Base-by-base conservation (phyloP, 2,888 invertebrate species). In the Orgyia antiqua region DNA sequence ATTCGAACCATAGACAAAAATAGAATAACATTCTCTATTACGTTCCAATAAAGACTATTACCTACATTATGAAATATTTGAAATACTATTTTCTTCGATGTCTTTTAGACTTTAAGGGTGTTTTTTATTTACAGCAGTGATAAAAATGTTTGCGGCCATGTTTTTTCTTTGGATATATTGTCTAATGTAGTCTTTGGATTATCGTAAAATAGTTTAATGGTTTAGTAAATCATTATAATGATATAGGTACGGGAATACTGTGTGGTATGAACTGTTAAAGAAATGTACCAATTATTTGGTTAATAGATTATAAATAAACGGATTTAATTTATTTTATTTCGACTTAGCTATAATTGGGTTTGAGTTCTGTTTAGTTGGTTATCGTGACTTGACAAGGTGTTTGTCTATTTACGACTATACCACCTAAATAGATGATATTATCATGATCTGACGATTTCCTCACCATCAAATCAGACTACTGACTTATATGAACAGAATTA, bases 121-220 rank as follows among this genome's bases (percentile, higher is more conserved):
- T 46, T 53, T 71, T 68, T 66, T 78, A 79, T 83, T 84, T 83
- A 84, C 70, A 73, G 61, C 55, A 44, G 72, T 68, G 71, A 82
- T 86, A 84, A 84, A 83, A 82, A 67, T 75, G 84, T 52, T 80
- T 74, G 82, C 76, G 83, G 83, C 67, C 57, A 44, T 75, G 79
- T 51, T 72, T 64, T 15, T 62, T 47, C 46, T 69, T 69, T 59
- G 62, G 54, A 62, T 67, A 62, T 48, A 58, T 68, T 68, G 67
- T 68, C 52, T 68, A 71, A 76, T 45, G 31, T 41, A 51, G 51
- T 52, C 51, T 52, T 52, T 39, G 55, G 40, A 33, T 39, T 46
- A 45, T 54, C 52, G 55, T 52, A 54, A 52, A 52, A 54, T 53
- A 48, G 54, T 54, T 52, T 52, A 51, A 52, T 48, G 48, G 45